phyloP scores from a whole-genome alignment of 1,140 invertebrate genomes.

The Bombus ignitus region DNA sequence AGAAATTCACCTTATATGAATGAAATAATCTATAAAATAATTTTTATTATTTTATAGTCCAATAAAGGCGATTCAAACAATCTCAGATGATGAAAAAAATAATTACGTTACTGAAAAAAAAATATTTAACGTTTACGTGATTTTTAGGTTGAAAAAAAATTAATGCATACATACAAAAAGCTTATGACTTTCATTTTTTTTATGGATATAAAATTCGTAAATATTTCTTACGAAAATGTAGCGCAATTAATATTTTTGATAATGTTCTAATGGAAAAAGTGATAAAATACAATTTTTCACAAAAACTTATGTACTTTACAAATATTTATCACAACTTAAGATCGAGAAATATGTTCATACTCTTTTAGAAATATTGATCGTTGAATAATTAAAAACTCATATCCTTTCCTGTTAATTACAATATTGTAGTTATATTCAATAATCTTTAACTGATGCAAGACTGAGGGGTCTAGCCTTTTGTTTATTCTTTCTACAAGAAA shows the following conservation, averaged over 20 bases:
- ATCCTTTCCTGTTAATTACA: not conserved
- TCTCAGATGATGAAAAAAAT: slow-evolving; percentile 43
- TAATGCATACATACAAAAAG: slow-evolving; percentile 41
- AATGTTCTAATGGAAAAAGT: slow-evolving; percentile 24
- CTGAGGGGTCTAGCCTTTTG: slow-evolving; percentile 41
- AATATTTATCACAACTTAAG: slow-evolving; percentile 19
- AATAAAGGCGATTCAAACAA: slow-evolving; percentile 38
- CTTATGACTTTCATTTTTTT: slow-evolving; percentile 23
- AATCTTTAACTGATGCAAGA: slow-evolving; percentile 41
- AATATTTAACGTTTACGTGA: not conserved
- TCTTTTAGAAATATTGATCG: slow-evolving; percentile 17
- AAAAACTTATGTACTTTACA: slow-evolving; percentile 24
- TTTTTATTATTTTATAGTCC: slow-evolving; percentile 45
- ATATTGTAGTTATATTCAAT: slow-evolving; percentile 47
- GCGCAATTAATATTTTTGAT: slow-evolving; percentile 7
- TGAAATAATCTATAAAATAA: slow-evolving; percentile 66
- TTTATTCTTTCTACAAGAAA: slow-evolving; percentile 48
- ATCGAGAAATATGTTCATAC: slow-evolving; percentile 35
- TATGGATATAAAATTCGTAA: slow-evolving; percentile 49
- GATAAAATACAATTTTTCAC: slow-evolving; percentile 20
- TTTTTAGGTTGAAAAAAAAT: slow-evolving; percentile 24
- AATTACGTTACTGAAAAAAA: slow-evolving; percentile 2
- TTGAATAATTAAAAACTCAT: slow-evolving; percentile 30
- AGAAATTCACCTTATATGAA: slow-evolving; percentile 32
- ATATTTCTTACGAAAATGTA: slow-evolving; percentile 17